Conservation (phyloP, 2,797 vertebrate genomes). For the Chelon auratus region DNA sequence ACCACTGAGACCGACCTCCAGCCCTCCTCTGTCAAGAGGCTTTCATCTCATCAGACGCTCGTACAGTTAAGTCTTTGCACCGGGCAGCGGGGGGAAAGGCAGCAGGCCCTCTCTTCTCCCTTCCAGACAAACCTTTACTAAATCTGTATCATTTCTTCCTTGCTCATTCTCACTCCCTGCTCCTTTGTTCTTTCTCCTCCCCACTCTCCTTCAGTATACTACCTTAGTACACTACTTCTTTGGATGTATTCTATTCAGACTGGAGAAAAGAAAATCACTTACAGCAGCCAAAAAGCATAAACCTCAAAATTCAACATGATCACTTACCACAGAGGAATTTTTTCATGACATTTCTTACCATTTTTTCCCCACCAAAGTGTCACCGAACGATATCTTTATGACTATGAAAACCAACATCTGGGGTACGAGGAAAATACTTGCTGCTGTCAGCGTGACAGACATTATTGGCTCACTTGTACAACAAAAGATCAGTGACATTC, state of each 20-base stretch:
- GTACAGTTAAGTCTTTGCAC: constrained; percentile 19
- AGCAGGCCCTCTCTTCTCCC: constrained; percentile 16
- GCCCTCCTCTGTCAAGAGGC: constrained; percentile 42
- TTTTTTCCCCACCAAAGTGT: constrained; percentile 27
- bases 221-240: neutral
- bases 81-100: neutral
- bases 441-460: constrained; percentile 54
- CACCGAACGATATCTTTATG: constrained; percentile 55
- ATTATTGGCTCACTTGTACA: constrained; percentile 57
- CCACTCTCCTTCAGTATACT: neutral
- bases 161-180: neutral
- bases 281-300: constrained; percentile 21
- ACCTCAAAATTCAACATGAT: constrained; percentile 33
- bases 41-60: constrained; percentile 48
- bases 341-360: constrained; percentile 2
- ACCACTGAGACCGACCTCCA: constrained; percentile 36
- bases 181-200: neutral
- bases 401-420: constrained; percentile 61
- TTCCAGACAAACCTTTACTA: constrained; percentile 38
- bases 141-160: constrained; percentile 20
- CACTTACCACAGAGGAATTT: constrained; percentile 31
- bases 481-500: constrained; percentile 56
- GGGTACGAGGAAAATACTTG: constrained; percentile 69
- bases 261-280: constrained; percentile 30
- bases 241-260: neutral